Evolutionary conservation across 2,797 vertebrate species (phyloP), one percentile per base, ranked within the genome.

Genomic region (Zenarchopterus dispar): DNA sequence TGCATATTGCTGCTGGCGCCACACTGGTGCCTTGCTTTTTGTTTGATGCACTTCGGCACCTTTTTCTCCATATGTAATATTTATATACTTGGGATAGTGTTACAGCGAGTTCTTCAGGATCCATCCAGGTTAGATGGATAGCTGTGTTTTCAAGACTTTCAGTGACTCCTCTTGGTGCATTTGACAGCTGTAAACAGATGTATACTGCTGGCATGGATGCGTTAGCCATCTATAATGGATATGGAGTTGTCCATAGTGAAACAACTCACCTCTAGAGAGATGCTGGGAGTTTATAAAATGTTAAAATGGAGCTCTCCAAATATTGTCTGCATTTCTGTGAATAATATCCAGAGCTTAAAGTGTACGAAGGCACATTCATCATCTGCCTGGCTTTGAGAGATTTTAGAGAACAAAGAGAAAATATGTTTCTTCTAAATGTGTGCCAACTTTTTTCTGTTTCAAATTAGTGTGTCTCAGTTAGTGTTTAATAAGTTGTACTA

Each of bases 151-250:
- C 61, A 66, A 52, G 63, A 63, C 54, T 78, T 62, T 77, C 60
- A 65, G 42, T 70, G 72, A 59, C 70, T 81, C 78, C 79, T 84
- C 56, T 22, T 53, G 78, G 76, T 67, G 57, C 73, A 72, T 78
- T 81, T 82, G 80, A 85, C 85, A 85, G 75, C 56, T 87, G 88
- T 89, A 91, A 91, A 91, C 89, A 92, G 86, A 81, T 90, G 89
- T 86, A 71, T 56, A 75, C 72, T 61, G 51, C 78, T 57, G 72
- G 68, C 62, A 70, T 49, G 62, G 59, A 56, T 76, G 75, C 69
- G 62, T 51, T 33, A 50, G 31, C 44, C 81, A 91, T 91, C 70
- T 83, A 91, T 91, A 86, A 92, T 89, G 68, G 77, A 91, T 89
- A 76, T 59, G 17, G 59, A 84, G 61, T 67, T 28, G 43, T 69